Percentiles rank a stretch among this genome's conserved stretches.
These are phyloP conservation scores for Poeciliopsis paucimaculata DNA, from an alignment of 2,797 vertebrate species.

Conservation along the genomic window DNA sequence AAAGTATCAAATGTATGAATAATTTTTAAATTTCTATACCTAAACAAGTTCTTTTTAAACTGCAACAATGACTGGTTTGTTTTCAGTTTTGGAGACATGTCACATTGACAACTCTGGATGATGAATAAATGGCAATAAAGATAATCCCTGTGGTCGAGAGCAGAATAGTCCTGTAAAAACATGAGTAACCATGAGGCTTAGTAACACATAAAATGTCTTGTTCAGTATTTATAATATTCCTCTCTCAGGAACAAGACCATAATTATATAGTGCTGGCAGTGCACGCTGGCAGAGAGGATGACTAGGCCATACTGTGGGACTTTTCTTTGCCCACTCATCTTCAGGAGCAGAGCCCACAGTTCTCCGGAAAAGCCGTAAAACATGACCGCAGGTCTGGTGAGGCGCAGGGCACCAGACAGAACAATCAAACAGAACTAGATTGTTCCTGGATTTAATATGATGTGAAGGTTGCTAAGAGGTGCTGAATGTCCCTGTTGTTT, in stretches of 20 bases:
- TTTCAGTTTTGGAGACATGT: slow-evolving; percentile 4
- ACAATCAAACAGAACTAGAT: slow-evolving; percentile 71
- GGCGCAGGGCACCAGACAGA: slow-evolving; percentile 33
- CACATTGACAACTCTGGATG: not conserved
- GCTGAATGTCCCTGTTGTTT: slow-evolving; percentile 68
- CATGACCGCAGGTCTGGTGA: slow-evolving; percentile 63
- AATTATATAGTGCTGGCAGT: slow-evolving; percentile 69
- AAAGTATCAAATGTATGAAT: not conserved
- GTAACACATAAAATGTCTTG: slow-evolving; percentile 72
- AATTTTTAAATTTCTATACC: not conserved
- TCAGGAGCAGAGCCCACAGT: slow-evolving; percentile 55
- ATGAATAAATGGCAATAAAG: slow-evolving; percentile 54
- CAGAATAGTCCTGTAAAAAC: slow-evolving; percentile 66
- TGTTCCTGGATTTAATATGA: slow-evolving; percentile 66
- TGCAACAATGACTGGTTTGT: slow-evolving; percentile 32
- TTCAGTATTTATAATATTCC: slow-evolving; percentile 60
- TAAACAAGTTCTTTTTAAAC: not conserved
- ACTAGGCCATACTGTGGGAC: slow-evolving; percentile 69
- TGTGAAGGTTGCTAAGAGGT: slow-evolving; percentile 24
- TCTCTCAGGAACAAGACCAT: slow-evolving; percentile 61
- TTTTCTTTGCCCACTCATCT: slow-evolving; percentile 74
- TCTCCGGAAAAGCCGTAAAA: slow-evolving; percentile 68
- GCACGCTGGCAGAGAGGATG: slow-evolving; percentile 74
- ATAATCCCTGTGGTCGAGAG: slow-evolving; percentile 57
- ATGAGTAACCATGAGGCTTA: slow-evolving; percentile 65